Percentiles rank a stretch among this genome's conserved stretches.
Conservation (phyloP, 2,888 invertebrate genomes). For the Drosophila aldrichi region DNA sequence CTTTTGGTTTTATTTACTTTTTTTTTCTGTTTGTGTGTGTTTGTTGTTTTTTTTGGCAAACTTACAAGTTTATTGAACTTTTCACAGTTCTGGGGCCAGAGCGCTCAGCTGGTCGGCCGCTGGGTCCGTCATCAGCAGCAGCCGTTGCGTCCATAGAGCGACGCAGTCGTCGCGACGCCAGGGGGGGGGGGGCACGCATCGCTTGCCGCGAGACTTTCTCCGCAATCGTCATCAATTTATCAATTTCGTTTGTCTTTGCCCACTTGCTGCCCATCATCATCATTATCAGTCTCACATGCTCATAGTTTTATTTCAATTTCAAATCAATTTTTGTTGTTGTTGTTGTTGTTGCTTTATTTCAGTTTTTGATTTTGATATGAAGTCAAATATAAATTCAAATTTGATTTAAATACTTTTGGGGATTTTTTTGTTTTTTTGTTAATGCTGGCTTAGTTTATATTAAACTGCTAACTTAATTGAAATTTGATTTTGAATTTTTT, state of each 20-base stretch:
- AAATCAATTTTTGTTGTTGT: not conserved
- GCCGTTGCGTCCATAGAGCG: slow-evolving; percentile 45
- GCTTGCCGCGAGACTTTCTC: slow-evolving; percentile 78
- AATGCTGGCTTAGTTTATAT: too few species aligned
- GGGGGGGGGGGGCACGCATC: slow-evolving; percentile 43
- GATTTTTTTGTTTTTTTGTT: too few species aligned
- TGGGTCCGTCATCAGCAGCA: slow-evolving; percentile 41
- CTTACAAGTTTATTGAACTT: slow-evolving; percentile 82
- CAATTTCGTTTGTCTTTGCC: slow-evolving; percentile 48
- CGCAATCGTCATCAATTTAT: slow-evolving; percentile 72
- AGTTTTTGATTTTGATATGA: not conserved
- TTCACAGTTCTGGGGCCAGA: slow-evolving; percentile 61
- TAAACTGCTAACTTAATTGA: too few species aligned
- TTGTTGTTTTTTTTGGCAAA: slow-evolving; percentile 75
- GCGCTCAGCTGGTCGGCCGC: slow-evolving; percentile 60
- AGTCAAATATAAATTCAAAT: too few species aligned
- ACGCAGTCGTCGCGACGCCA: slow-evolving; percentile 26
- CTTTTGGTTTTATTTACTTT: slow-evolving; percentile 51
- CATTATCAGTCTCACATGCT: slow-evolving; percentile 30
- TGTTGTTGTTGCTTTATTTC: not conserved
- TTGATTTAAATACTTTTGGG: too few species aligned
- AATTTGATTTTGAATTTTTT: too few species aligned
- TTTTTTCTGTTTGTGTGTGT: slow-evolving; percentile 23
- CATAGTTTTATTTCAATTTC: slow-evolving; percentile 16
- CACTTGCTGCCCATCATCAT: slow-evolving; percentile 27